These are phyloP conservation scores for Drosophila pseudoobscura DNA, from an alignment of 1,140 invertebrate species.

Conservation along the genomic window DNA sequence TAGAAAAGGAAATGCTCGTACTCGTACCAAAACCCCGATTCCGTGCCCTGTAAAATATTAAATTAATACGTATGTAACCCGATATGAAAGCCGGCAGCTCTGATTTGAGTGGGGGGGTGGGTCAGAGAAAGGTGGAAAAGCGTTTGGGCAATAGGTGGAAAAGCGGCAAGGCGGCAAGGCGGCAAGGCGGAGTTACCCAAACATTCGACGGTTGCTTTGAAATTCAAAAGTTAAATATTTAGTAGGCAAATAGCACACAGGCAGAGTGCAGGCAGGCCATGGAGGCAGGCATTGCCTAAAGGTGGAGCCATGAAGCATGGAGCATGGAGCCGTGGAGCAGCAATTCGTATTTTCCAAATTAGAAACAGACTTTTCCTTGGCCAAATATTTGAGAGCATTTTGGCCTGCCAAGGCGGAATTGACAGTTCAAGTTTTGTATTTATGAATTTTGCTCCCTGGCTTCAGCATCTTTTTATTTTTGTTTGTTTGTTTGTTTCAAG, in stretches of 20 bases:
- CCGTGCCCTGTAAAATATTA: constrained; percentile 56
- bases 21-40: constrained; percentile 24
- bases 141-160: constrained; percentile 19
- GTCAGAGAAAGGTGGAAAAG: too few relatives aligned
- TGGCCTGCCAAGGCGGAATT: constrained; percentile 31
- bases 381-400: constrained; percentile 59
- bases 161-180: neutral
- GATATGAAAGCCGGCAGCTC: constrained; percentile 39
- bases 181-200: constrained; percentile 14
- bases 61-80: constrained; percentile 65
- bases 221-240: constrained; percentile 74
- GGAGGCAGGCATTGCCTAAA: neutral
- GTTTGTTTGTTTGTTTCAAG: neutral
- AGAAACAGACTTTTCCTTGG: constrained; percentile 55
- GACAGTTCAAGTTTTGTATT: constrained; percentile 44
- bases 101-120: constrained; percentile 31
- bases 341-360: constrained; percentile 54
- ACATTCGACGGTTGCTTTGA: constrained; percentile 56
- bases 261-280: constrained; percentile 13
- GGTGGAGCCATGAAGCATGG: too few relatives aligned
- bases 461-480: neutral
- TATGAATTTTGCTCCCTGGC: constrained; percentile 9
- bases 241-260: constrained; percentile 50
- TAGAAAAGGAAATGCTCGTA: constrained; percentile 19
- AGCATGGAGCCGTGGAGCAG: neutral